Evolutionary conservation across 2,797 vertebrate species (phyloP).

Genomic region (Ara ararauna): DNA sequence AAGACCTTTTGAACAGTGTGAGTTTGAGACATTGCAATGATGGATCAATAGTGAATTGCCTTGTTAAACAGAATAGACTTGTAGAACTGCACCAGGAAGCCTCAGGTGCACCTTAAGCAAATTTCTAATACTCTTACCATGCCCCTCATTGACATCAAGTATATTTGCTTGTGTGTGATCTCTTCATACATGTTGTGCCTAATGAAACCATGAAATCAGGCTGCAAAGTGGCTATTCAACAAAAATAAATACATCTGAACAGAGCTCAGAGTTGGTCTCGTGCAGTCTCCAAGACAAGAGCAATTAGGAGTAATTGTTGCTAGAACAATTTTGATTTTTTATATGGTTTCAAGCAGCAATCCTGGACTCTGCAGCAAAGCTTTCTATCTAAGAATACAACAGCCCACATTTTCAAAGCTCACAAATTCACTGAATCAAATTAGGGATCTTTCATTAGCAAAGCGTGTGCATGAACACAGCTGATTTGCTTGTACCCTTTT

Average conservation of each 20-base stretch:
- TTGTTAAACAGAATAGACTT: slow-evolving; percentile 24
- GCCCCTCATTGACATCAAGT: not conserved
- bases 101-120: not conserved
- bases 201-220: not conserved
- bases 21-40: slow-evolving; percentile 24
- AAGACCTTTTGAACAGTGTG: not conserved
- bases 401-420: not conserved
- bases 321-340: slow-evolving; percentile 7
- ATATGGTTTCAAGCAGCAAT: not conserved
- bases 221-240: not conserved
- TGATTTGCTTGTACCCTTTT: not conserved
- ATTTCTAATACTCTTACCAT: not conserved
- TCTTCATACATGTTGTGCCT: not conserved
- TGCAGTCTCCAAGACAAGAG: not conserved
- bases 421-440: not conserved
- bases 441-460: not conserved
- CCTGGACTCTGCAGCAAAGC: not conserved
- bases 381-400: not conserved
- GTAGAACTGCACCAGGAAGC: not conserved
- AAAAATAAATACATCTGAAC: not conserved
- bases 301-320: not conserved
- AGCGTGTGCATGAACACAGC: not conserved
- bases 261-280: not conserved
- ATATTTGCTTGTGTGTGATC: not conserved
- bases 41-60: slow-evolving; percentile 41